phyloP scores from a whole-genome alignment of 2,888 invertebrate genomes.

The Acleris emargana region DNA sequence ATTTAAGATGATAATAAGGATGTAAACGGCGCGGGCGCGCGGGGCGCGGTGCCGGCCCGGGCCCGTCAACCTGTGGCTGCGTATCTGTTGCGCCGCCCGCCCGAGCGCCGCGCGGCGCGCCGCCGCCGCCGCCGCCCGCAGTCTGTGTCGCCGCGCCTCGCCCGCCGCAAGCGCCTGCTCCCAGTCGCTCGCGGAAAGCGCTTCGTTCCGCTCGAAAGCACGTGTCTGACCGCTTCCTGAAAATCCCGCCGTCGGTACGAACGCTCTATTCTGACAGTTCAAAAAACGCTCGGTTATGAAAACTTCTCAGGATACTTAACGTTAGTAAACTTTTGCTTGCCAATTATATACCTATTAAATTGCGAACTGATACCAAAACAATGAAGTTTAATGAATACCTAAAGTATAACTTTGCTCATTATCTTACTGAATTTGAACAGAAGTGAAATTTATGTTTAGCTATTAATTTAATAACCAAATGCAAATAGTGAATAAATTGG shows the following conservation, averaged over 20 bases:
- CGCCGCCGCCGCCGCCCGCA: slow-evolving; percentile 48
- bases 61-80: slow-evolving; percentile 80
- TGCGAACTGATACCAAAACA: slow-evolving; percentile 20
- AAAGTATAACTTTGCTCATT: slow-evolving; percentile 23
- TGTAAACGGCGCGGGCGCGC: slow-evolving; percentile 63
- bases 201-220: slow-evolving; percentile 64
- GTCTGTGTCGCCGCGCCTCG: slow-evolving; percentile 48
- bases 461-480: slow-evolving; percentile 2
- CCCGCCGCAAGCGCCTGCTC: slow-evolving; percentile 42
- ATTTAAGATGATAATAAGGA: slow-evolving; percentile 71
- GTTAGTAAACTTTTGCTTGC: slow-evolving; percentile 3
- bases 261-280: slow-evolving; percentile 8
- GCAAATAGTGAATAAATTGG: neutral
- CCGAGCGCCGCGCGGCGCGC: slow-evolving; percentile 56
- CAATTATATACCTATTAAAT: neutral
- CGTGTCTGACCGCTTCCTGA: slow-evolving; percentile 58
- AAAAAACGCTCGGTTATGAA: neutral
- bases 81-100: slow-evolving; percentile 80
- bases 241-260: slow-evolving; percentile 38
- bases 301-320: slow-evolving; percentile 17
- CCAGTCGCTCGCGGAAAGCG: slow-evolving; percentile 45
- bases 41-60: slow-evolving; percentile 57
- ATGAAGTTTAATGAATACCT: slow-evolving; percentile 26
- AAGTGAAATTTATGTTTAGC: neutral
- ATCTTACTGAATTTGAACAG: slow-evolving; percentile 7